phyloP scores from a whole-genome alignment of 2,797 vertebrate genomes.

The Smutsia gigantea region DNA sequence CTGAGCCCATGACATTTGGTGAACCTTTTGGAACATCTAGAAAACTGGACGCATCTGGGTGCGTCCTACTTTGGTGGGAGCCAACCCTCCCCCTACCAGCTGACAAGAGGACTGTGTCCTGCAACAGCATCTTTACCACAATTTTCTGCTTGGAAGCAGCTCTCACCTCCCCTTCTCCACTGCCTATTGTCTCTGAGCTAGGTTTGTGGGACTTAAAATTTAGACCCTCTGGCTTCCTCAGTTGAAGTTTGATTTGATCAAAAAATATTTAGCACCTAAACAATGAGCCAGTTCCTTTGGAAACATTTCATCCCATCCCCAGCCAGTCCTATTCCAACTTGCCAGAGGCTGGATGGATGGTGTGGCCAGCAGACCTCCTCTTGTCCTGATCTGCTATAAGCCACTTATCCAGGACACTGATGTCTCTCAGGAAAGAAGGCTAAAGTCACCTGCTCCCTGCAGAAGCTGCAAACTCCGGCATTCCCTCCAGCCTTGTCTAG shows the following conservation, averaged over 20 bases:
- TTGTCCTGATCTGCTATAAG: constrained; percentile 64
- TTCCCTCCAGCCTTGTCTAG: not conserved
- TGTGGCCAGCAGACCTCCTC: constrained; percentile 40
- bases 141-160: not conserved
- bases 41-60: not conserved
- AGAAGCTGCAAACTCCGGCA: not conserved
- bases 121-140: not conserved
- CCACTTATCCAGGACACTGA: constrained; percentile 66
- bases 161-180: not conserved
- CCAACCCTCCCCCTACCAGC: too few relatives aligned
- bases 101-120: not conserved
- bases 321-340: constrained; percentile 61
- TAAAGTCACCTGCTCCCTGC: not conserved
- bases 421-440: constrained; percentile 62
- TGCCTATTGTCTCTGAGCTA: not conserved
- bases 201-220: constrained; percentile 42
- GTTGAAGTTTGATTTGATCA: constrained; percentile 62
- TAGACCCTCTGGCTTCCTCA: constrained; percentile 51
- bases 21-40: not conserved
- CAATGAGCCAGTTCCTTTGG: constrained; percentile 71
- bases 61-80: too few relatives aligned
- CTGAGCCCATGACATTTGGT: not conserved
- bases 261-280: constrained; percentile 76
- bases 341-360: not conserved
- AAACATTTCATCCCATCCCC: constrained; percentile 75